Percentiles rank a stretch among this genome's conserved stretches.
Conservation (phyloP, 35 echinoderm and acorn worm species). For the Ophiothrix spiculata region DNA sequence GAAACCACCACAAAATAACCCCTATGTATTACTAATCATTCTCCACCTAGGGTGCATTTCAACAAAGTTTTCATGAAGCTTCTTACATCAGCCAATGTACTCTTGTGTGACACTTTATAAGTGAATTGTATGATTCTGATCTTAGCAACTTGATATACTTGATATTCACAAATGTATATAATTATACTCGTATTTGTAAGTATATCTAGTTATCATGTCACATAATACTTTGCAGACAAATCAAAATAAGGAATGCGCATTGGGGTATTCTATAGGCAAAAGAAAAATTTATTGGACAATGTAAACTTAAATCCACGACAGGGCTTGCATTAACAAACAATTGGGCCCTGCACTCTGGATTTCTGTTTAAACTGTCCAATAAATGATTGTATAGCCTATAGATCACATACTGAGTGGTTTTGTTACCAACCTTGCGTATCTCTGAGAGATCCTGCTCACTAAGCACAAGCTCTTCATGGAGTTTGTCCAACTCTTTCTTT, state of each 20-base stretch:
- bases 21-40: too few species aligned
- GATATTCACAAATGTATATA: neutral
- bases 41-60: too few species aligned
- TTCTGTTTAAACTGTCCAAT: too few species aligned
- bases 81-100: neutral
- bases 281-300: too few species aligned
- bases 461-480: conserved; percentile 71
- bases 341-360: too few species aligned
- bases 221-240: neutral
- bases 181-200: neutral
- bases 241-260: neutral
- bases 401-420: neutral
- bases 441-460: conserved; percentile 71
- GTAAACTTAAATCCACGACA: too few species aligned
- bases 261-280: too few species aligned
- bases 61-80: too few species aligned
- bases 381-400: too few species aligned
- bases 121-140: neutral
- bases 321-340: too few species aligned
- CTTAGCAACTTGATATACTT: neutral
- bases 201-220: neutral
- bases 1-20: too few species aligned
- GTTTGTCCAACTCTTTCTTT: conserved; percentile 81
- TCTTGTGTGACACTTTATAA: neutral
- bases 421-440: conserved; percentile 77